Evolutionary conservation across 2,888 invertebrate species (phyloP), one percentile per base, ranked within the genome.

Genomic region (Petrolisthes cinctipes): DNA sequence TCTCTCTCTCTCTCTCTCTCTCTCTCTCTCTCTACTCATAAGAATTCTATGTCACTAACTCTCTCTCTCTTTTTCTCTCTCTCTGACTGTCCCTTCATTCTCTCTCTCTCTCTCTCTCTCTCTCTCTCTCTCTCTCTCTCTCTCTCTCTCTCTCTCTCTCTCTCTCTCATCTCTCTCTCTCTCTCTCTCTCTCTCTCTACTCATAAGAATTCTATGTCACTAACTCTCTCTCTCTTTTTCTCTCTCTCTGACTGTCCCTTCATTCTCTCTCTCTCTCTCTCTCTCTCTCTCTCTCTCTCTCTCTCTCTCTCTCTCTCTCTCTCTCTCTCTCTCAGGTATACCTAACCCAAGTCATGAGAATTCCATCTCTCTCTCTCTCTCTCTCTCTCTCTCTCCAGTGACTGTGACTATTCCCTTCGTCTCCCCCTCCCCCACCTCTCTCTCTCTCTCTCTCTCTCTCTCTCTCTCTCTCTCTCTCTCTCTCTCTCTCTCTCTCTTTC

Each of bases 111-210:
- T 68, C 68, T 68, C 68, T 68, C 68, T 68, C 68, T 68, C 68
- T 68, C 68, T 68, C 68, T 68, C 68, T 68, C 68, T 68, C 68
- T 68, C 68, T 68, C 68, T 68, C n/a, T 73, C 73, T 73, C 73
- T 73, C 73, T 73, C 73, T 73, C 73, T 73, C 73, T 73, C 73
- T 73, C 73, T 73, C 73, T 73, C 73, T 73, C 73, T 73, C 73
- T 73, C 73, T 73, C 73, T 73, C 73, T 73, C 73, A 11, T 37
- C 37, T 37, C 37, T 1, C 37, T 2, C 37, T 2, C 37, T 37
- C 37, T 2, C 37, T 2, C 2, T 2, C 37, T 37, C 37, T 37
- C 37, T 37, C 37, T 37, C 37, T 37, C 37, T 37, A 68, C 14
- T 68, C n/a, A n/a, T 68, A 68, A 17, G 14, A n/a, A 68, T 4